Evolutionary conservation across 2,888 invertebrate species (phyloP), one percentile per base, ranked within the genome.

Genomic region (Helobdella robusta): DNA sequence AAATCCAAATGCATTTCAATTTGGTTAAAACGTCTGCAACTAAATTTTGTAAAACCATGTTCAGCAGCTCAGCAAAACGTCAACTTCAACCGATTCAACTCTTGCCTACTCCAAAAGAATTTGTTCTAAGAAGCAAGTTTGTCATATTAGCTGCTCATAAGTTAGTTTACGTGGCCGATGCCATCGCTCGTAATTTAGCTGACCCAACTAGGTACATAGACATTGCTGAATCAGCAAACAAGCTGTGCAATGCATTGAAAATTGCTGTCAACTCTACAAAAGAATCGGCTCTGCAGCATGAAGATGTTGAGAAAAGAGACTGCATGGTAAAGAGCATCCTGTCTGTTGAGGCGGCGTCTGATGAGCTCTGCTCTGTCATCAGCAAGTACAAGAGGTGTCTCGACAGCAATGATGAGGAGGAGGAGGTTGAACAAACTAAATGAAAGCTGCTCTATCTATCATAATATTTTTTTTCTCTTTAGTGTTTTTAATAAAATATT

Each of bases 111-210:
- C 94, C 95, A 0, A 89, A 90, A 80, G 87, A 81, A 61, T 93
- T 93, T 79, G 86, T 94, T 62, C 90, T 91, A 18, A 89, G 92
- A 77, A 89, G 91, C 63, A 94, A 94, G 79, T 91, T 91, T 79
- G 91, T 95, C 11, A 89, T 94, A 40, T 83, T 95, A 59, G 89
- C 89, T 77, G 93, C 92, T 32, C 93, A 94, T 77, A 87, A 92
- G 78, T 83, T 95, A 75, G 90, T 95, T 25, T 89, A 90, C 77
- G 92, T 93, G 68, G 93, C 93, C 61, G 94, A 95, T 81, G 91
- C 89, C 59, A 88, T 94, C 34, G 87, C 91, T 78, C 85, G 89
- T 73, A 91, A 91, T 79, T 84, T 91, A 52, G 84, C 85, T 34
- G 85, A 87, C 74, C 77, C 77, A 70, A 23, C 89, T 76, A 86